Percentiles rank a stretch among this genome's conserved stretches.
phyloP scores from a whole-genome alignment of 2,113 vertebrate genomes.

The Chaetorhynchus papuensis region DNA sequence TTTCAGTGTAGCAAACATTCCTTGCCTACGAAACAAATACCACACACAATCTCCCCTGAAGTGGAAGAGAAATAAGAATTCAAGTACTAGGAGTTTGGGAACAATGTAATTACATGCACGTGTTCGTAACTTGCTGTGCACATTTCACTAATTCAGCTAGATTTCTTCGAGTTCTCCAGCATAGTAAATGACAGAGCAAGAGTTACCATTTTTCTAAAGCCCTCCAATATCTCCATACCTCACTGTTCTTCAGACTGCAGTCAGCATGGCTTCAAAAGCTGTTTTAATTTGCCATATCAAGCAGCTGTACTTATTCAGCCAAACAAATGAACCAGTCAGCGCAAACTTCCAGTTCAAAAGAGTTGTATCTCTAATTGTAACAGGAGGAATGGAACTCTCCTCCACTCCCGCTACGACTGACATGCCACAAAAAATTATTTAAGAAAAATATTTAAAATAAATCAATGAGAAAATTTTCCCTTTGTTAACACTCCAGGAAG shows the following conservation, averaged over 20 bases:
- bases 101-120: accelerated
- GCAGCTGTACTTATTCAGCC: not conserved
- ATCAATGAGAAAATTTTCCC: not conserved
- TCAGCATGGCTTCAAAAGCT: not conserved
- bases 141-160: not conserved
- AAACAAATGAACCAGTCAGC: not conserved
- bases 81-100: not conserved
- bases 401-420: not conserved
- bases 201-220: not conserved
- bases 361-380: not conserved
- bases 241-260: not conserved
- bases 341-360: not conserved
- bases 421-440: not conserved
- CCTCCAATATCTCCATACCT: not conserved
- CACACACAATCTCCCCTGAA: not conserved
- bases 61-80: not conserved
- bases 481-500: not conserved
- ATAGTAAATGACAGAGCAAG: not conserved
- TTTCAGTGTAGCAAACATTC: not conserved
- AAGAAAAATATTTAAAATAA: not conserved
- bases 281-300: not conserved
- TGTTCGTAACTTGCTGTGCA: not conserved
- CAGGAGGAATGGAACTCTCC: not conserved
- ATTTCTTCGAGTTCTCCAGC: not conserved
- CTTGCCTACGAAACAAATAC: not conserved